phyloP scores from a whole-genome alignment of 2,113 vertebrate genomes.

The Australoheros scitulus region DNA sequence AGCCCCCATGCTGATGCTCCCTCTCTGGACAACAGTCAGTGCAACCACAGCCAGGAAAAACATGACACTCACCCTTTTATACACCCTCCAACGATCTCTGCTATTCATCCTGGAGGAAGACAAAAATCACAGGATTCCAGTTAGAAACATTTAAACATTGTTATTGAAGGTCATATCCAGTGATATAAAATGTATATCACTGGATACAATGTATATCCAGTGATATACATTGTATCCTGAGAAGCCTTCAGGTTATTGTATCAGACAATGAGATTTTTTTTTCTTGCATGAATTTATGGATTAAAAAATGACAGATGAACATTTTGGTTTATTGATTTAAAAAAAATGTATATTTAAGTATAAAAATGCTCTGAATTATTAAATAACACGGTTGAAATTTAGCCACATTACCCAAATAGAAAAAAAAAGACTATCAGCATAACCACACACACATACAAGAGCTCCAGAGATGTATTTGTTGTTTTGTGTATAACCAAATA shows the following conservation, averaged over 20 bases:
- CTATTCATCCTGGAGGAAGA: constrained; percentile 82
- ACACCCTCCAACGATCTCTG: constrained; percentile 80
- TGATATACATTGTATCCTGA: background rate
- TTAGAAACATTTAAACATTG: background rate
- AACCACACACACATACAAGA: background rate
- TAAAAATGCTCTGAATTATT: background rate
- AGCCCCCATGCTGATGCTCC: constrained; percentile 68
- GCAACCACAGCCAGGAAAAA: constrained; percentile 85
- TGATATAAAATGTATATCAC: no score
- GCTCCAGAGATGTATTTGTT: background rate
- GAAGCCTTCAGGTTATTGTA: background rate
- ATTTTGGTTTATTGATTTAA: background rate
- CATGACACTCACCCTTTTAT: constrained; percentile 82
- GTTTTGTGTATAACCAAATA: background rate
- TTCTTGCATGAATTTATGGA: background rate
- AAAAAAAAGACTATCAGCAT: background rate
- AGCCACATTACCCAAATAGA: background rate
- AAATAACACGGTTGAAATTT: background rate
- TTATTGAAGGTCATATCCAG: background rate
- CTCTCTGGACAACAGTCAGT: constrained; percentile 83
- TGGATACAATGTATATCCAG: no score
- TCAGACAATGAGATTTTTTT: accelerated
- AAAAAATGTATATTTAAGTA: background rate
- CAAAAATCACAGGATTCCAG: constrained; percentile 8
- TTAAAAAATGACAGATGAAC: background rate